Evolutionary conservation across 2,113 vertebrate genomes (phyloP).

Genomic region (Rissa tridactyla): DNA sequence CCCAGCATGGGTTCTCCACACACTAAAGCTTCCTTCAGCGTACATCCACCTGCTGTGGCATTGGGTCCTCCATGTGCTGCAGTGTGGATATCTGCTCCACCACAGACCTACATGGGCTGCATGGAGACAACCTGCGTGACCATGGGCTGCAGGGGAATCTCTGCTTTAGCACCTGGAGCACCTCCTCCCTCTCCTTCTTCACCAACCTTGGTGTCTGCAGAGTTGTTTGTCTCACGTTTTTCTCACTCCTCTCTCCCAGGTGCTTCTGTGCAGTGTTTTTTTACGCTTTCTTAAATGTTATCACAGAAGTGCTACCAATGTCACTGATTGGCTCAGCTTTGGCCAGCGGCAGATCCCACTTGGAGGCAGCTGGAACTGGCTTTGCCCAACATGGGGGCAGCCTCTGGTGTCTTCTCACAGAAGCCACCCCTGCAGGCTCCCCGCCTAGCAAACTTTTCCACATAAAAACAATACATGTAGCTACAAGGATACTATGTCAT

Average conservation of each 20-base stretch:
- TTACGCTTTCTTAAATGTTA: not conserved
- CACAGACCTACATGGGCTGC: not conserved
- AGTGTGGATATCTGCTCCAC: not conserved
- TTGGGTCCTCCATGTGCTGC: not conserved
- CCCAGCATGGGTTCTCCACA: not conserved
- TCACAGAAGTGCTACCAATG: not conserved
- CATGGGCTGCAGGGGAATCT: not conserved
- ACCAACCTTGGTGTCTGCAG: not conserved
- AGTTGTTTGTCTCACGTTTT: not conserved
- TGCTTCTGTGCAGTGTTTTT: not conserved
- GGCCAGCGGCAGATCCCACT: not conserved
- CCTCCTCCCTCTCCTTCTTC: not conserved
- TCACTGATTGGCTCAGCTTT: rapidly evolving
- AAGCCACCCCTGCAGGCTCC: not conserved
- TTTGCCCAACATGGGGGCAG: not conserved
- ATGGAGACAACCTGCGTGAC: not conserved
- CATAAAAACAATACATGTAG: not conserved
- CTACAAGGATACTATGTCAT: not conserved
- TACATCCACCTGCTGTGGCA: not conserved
- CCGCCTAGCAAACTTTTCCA: not conserved
- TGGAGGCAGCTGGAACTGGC: not conserved
- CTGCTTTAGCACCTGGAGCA: not conserved
- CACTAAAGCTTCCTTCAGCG: not conserved
- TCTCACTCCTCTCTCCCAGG: not conserved
- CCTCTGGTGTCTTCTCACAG: not conserved